These are phyloP conservation scores for Anolis carolinensis DNA, from an alignment of 2,113 vertebrate species.

Conservation along the genomic window DNA sequence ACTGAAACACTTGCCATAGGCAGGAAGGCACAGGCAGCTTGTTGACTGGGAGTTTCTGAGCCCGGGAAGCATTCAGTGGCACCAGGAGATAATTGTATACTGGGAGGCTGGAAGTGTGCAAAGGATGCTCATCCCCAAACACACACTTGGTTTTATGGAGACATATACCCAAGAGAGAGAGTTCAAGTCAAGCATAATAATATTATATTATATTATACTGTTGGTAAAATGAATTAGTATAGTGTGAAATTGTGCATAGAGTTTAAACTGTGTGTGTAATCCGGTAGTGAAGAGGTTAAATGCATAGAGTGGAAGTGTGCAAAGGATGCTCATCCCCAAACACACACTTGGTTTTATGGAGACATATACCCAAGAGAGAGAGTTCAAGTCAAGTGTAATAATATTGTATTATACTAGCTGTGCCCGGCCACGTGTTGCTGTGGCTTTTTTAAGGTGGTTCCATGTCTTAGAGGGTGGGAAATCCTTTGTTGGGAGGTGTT, in stretches of 20 bases:
- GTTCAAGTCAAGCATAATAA: background rate
- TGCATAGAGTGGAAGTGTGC: background rate
- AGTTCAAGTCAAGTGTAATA: background rate
- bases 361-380: background rate
- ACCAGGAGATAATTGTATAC: background rate
- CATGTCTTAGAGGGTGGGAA: no score
- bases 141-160: background rate
- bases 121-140: background rate
- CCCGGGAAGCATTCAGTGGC: background rate
- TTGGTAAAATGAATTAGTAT: no score
- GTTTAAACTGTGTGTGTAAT: no score
- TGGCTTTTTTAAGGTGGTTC: no score
- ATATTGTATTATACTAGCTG: no score
- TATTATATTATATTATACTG: no score
- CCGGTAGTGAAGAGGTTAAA: background rate
- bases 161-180: background rate
- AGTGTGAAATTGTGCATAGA: no score
- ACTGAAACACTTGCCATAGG: background rate
- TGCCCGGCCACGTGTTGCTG: no score
- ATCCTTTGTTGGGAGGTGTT: no score
- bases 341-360: background rate
- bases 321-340: background rate
- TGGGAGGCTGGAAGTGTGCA: background rate
- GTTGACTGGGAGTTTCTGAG: background rate
- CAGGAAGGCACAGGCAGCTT: conserved; percentile 1